Evolutionary conservation across 2,888 invertebrate genomes (phyloP).

Genomic region (Lithophane leautieri): DNA sequence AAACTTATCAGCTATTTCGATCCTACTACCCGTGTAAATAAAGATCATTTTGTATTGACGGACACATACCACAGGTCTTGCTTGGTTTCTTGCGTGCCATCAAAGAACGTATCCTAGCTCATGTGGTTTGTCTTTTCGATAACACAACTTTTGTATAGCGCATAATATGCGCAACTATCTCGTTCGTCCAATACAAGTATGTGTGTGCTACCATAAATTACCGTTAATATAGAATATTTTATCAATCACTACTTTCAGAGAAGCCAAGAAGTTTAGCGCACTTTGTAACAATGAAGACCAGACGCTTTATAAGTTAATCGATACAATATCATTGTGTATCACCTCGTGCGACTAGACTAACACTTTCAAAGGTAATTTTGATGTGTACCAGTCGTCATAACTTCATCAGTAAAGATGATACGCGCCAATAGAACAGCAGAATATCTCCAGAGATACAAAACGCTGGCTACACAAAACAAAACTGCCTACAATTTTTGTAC

Average conservation of each 20-base stretch:
- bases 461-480: neutral
- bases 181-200: too few species aligned
- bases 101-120: neutral
- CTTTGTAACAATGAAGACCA: neutral
- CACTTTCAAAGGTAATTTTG: neutral
- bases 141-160: neutral
- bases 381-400: too few species aligned
- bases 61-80: neutral
- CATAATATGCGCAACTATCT: neutral
- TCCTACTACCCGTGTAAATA: neutral
- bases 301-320: neutral
- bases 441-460: slow-evolving; percentile 7
- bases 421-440: neutral
- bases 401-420: neutral
- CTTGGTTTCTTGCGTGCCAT: neutral
- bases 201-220: neutral
- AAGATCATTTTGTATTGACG: neutral
- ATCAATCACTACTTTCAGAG: neutral
- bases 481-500: neutral
- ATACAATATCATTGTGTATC: neutral
- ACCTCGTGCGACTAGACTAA: neutral
- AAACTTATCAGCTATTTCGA: neutral
- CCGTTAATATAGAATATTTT: neutral
- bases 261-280: slow-evolving; percentile 31
- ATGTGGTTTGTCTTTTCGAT: neutral